Base-by-base conservation (phyloP, 2,888 invertebrate genomes). In the Phengaris alcon region DNA sequence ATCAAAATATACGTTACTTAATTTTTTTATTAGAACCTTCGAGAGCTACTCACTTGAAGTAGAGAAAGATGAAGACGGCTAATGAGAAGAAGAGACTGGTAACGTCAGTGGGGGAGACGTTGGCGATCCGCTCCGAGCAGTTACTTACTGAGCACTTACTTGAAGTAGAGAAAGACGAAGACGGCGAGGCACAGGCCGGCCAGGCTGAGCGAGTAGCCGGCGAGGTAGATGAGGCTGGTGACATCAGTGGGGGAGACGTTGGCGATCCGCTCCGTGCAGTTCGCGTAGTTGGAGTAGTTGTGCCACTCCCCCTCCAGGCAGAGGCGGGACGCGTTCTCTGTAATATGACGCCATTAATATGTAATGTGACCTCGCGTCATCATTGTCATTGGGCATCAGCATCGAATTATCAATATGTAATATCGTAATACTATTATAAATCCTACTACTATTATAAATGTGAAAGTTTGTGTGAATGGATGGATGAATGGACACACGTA, bases 231-330 rank as follows among this genome's bases (percentile, higher is more conserved):
- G 82, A 96, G 95, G 76, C 96, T 96, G 77, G 96, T 95, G 80
- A 97, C 94, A 85, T 96, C 96, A 79, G 95, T 95, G 72, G 95
- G 94, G 64, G 94, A 92, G 57, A 93, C 90, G 79, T 87, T 88
- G 57, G 93, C 89, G 73, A 91, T 89, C 68, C 94, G 93, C 79
- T 96, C 94, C 75, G 96, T 95, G 87, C 97, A 97, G 82, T 95
- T 94, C 76, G 95, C 94, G 88, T 97, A 98, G 90, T 97, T 95
- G 5, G 97, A 95, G 82, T 96, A 95, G 86, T 95, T 95, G 77
- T 95, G 95, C 98, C 98, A 99, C 7, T 95, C 95, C n/a, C 98
- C 98, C 82, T 97, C 96, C 79, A 92, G 86, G 87, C 98, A 98
- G 81, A 94, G 94, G 75, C 97, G 95, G 12, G 97, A 96, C 46